Evolutionary conservation across 2,888 invertebrate genomes (phyloP), one percentile per base, ranked within the genome.

Genomic region (Venustoraphidia nigricollis): DNA sequence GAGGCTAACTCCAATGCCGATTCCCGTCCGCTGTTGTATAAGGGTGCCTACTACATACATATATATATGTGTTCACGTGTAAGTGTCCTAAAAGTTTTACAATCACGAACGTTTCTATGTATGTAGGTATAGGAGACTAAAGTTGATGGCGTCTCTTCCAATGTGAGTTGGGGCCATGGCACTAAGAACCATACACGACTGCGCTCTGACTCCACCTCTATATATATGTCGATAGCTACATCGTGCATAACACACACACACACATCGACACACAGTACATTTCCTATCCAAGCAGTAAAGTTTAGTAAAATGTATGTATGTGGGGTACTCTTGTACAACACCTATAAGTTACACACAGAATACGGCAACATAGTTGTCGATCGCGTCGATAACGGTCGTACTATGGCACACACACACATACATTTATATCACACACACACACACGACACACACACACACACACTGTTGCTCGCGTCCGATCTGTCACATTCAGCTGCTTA

Each of bases 101-200:
- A 74, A 73, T 73, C 73, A 65, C 64, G 60, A 65, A 64, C 61
- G 65, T 67, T 66, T 67, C 67, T 66, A 63, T 63, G 65, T 42
- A 10, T 42, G 17, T 34, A 64, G 64, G 62, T 62, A 62, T 62
- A 69, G 70, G 70, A 69, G 70, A 71, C 27, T 27, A 27, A 71
- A 71, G 71, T 75, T 75, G 74, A 75, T 74, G 74, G 74, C 73
- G 72, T 71, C 72, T 75, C 74, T 75, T 75, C 75, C 75, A 75
- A 75, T 75, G 75, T 73, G 73, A 72, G 72, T 72, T 70, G 72
- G 70, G 73, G 72, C 73, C 73, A 73, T 74, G 71, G 72, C 73
- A 63, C 65, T 66, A 68, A 68, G 68, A 74, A 73, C 73, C 66
- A 66, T 73, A 73, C 73, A 74, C 75, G 73, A 67, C 73, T 74